These are phyloP conservation scores for Monopis laevigella DNA, from an alignment of 2,888 invertebrate species.

Conservation along the genomic window DNA sequence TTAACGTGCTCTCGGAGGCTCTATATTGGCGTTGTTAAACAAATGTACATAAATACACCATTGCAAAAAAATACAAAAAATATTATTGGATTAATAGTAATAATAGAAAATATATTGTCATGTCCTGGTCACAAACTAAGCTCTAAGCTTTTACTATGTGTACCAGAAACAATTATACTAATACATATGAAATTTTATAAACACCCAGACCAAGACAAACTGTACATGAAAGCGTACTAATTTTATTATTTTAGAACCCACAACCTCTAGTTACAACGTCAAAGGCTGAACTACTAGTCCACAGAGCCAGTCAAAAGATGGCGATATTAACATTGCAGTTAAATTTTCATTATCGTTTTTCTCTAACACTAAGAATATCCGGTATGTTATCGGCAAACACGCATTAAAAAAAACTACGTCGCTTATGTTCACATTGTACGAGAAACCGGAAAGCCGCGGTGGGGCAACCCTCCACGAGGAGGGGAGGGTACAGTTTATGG, in stretches of 20 bases:
- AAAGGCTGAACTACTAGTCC: not conserved
- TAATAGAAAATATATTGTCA: too few species aligned
- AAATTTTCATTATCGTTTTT: slow-evolving; percentile 1
- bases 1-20: too few species aligned
- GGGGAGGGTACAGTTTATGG: slow-evolving; percentile 49
- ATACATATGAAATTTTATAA: too few species aligned
- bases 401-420: slow-evolving; percentile 58
- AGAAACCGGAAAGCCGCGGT: slow-evolving; percentile 37
- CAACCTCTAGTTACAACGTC: not conserved
- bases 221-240: too few species aligned
- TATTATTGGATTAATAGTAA: too few species aligned
- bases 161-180: too few species aligned
- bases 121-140: too few species aligned
- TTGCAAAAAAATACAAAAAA: too few species aligned
- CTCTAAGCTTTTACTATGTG: too few species aligned
- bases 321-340: not conserved
- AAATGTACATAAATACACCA: too few species aligned
- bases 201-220: too few species aligned
- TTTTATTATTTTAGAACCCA: not conserved
- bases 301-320: not conserved
- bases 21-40: too few species aligned
- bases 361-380: slow-evolving; percentile 9
- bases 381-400: slow-evolving; percentile 32
- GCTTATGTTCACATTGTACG: slow-evolving; percentile 48
- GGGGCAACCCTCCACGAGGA: slow-evolving; percentile 20